phyloP scores from a whole-genome alignment of 2,888 invertebrate genomes.

The Drosophila mimetica region DNA sequence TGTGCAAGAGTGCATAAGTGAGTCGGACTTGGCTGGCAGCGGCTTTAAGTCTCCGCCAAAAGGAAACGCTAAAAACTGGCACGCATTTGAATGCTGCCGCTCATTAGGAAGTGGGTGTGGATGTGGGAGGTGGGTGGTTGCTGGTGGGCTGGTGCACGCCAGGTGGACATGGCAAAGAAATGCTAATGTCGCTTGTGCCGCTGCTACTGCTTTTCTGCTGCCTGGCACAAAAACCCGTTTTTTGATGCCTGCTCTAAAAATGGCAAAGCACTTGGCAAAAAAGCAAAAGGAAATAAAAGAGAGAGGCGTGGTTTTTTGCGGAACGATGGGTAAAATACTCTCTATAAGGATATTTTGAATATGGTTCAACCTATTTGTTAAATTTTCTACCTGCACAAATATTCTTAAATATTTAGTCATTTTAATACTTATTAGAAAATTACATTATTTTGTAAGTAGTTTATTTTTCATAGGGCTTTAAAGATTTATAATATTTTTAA shows the following conservation, averaged over 20 bases:
- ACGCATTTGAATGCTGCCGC: conserved; percentile 64
- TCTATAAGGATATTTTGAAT: not conserved
- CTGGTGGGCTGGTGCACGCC: conserved; percentile 9
- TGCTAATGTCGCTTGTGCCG: conserved; percentile 48
- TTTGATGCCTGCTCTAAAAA: conserved; percentile 51
- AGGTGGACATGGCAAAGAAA: conserved; percentile 59
- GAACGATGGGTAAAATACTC: conserved; percentile 8
- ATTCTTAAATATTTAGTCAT: no score
- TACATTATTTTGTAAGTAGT: no score
- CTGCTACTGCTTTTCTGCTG: conserved; percentile 31
- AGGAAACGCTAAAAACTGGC: conserved; percentile 49
- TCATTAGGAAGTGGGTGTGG: conserved; percentile 53
- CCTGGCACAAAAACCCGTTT: conserved; percentile 59
- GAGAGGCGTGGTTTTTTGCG: not conserved
- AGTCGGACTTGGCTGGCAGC: conserved; percentile 44
- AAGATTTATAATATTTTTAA: not conserved
- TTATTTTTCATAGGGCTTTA: not conserved
- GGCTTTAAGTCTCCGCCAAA: conserved; percentile 56
- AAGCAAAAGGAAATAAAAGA: conserved; percentile 21
- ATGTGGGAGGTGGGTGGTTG: conserved; percentile 15
- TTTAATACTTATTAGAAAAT: no score
- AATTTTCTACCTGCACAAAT: no score
- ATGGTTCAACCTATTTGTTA: no score
- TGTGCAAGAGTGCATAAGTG: conserved; percentile 59
- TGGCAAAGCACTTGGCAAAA: conserved; percentile 40